Conservation (phyloP, 2,888 invertebrate genomes). For the Xylota sylvarum region DNA sequence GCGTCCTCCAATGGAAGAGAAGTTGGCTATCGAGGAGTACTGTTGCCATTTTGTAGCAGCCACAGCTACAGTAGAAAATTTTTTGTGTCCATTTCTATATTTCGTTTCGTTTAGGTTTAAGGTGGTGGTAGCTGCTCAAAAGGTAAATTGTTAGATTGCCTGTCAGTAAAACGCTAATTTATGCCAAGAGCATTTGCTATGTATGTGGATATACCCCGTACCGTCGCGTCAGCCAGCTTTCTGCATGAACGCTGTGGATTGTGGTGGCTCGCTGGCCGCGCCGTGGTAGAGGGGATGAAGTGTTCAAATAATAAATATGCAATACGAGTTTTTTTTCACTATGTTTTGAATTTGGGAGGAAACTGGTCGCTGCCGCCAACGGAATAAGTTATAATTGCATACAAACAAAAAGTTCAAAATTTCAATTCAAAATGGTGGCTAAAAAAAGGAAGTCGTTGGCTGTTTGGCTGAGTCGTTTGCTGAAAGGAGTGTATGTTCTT, state of each 20-base stretch:
- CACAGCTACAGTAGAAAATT: conserved; percentile 16
- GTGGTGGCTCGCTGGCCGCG: conserved; percentile 11
- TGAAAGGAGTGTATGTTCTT: conserved; percentile 71
- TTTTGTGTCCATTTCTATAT: conserved; percentile 70
- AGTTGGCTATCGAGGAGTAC: conserved; percentile 70
- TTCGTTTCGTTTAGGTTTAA: conserved; percentile 72
- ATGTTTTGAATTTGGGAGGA: conserved; percentile 73
- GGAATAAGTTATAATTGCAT: conserved; percentile 73
- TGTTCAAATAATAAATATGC: conserved; percentile 74
- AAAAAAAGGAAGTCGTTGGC: conserved; percentile 70
- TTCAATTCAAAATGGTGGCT: conserved; percentile 74
- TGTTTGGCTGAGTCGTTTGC: conserved; percentile 57
- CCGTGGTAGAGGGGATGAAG: conserved; percentile 64
- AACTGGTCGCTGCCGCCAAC: conserved; percentile 70
- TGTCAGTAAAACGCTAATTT: conserved; percentile 77
- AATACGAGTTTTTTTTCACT: conserved; percentile 62
- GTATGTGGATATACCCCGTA: conserved; percentile 17
- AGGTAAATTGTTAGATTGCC: conserved; percentile 77
- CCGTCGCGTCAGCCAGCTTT: conserved; percentile 26
- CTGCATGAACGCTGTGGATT: conserved; percentile 33
- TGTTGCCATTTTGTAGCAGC: conserved; percentile 75
- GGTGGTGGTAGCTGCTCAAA: conserved; percentile 72
- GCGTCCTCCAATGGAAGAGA: conserved; percentile 77
- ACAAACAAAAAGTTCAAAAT: conserved; percentile 72
- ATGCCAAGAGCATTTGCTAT: conserved; percentile 74